Percentiles rank a stretch among this genome's conserved stretches.
Conservation (phyloP, 2,113 vertebrate genomes). For the Seriola quinqueradiata region DNA sequence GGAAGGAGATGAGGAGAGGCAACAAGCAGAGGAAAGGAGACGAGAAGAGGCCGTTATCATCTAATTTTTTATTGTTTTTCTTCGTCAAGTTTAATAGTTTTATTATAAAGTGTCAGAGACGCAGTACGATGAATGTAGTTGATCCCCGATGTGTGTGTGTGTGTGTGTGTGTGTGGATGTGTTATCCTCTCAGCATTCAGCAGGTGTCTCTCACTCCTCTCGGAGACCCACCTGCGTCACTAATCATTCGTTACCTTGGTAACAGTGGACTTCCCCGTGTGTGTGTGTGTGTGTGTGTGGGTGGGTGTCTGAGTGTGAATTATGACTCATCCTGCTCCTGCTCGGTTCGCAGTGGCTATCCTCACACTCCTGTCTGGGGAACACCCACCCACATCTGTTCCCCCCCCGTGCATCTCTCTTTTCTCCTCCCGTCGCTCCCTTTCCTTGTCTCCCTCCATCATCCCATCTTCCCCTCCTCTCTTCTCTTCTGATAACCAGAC, state of each 20-base stretch:
- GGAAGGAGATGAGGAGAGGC: background rate
- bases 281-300: conserved; percentile 26
- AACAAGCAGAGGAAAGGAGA: background rate
- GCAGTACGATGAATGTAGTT: conserved; percentile 35
- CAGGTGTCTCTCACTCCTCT: conserved; percentile 65
- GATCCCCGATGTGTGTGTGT: conserved; percentile 45
- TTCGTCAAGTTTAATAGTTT: background rate
- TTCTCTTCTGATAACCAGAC: background rate
- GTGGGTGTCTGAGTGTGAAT: conserved; percentile 61
- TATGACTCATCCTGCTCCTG: conserved; percentile 79
- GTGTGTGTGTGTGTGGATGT: conserved; percentile 16
- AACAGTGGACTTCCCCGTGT: conserved; percentile 74
- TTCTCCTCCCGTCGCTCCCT: background rate
- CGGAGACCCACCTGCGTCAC: conserved; percentile 77
- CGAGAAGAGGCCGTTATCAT: background rate
- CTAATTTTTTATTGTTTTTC: too few relatives aligned
- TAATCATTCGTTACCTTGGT: conserved; percentile 73
- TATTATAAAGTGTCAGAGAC: background rate
- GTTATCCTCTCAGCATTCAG: conserved; percentile 66
- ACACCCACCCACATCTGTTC: conserved; percentile 73
- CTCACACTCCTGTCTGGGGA: conserved; percentile 75
- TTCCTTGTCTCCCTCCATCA: background rate
- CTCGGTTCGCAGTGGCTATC: conserved; percentile 70
- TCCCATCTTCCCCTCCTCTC: background rate
- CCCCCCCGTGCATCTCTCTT: conserved; percentile 19